Conservation (phyloP, 2,113 vertebrate genomes). For the Sander lucioperca region DNA sequence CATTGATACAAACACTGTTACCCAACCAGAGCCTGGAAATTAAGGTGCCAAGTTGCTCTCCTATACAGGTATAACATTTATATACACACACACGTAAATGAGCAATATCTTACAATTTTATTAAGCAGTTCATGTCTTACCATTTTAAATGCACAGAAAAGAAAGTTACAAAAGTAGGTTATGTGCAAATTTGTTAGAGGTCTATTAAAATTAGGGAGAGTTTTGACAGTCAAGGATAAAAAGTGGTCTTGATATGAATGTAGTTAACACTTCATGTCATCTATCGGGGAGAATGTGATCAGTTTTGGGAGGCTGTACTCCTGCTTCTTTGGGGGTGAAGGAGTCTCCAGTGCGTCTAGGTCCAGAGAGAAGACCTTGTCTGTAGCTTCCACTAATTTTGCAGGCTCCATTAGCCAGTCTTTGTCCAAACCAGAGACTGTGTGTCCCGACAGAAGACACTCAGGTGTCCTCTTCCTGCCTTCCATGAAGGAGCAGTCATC, state of each 20-base stretch:
- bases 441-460: slow-evolving; percentile 27
- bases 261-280: slow-evolving; percentile 70
- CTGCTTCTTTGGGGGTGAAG: slow-evolving; percentile 54
- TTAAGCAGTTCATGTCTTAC: slow-evolving; percentile 28
- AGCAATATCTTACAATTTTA: slow-evolving; percentile 32
- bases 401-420: slow-evolving; percentile 34
- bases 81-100: not conserved
- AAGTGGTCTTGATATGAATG: not conserved
- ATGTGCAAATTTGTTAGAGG: slow-evolving; percentile 7
- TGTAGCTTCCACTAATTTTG: slow-evolving; percentile 14
- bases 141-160: slow-evolving; percentile 25
- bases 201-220: not conserved
- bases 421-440: not conserved
- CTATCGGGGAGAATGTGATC: slow-evolving; percentile 80
- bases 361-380: slow-evolving; percentile 80
- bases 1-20: not conserved
- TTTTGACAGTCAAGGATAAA: not conserved
- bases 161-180: not conserved
- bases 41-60: not conserved
- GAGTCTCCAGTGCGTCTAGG: slow-evolving; percentile 70
- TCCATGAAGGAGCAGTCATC: slow-evolving; percentile 26
- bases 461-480: not conserved
- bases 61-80: not conserved
- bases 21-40: not conserved
- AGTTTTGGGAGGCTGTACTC: slow-evolving; percentile 76